phyloP scores from a whole-genome alignment of 2,797 vertebrate species.

The Chaunax sp. region DNA sequence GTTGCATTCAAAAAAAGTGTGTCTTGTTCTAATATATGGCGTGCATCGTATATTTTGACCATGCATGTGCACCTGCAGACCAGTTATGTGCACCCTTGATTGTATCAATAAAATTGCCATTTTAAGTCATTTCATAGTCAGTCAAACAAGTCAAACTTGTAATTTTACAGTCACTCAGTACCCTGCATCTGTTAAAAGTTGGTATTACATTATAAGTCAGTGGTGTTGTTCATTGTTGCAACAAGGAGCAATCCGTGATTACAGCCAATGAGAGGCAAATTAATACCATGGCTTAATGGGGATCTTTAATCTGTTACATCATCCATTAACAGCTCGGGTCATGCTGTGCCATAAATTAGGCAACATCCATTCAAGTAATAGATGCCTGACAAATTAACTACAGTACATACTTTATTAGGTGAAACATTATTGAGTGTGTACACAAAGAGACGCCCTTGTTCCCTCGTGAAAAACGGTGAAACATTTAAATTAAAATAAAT shows the following conservation, averaged over 20 bases:
- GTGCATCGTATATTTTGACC: too few relatives aligned
- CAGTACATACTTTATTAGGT: background rate
- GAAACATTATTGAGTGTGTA: background rate
- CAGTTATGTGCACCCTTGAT: too few relatives aligned
- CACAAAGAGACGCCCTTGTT: background rate
- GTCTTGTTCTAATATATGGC: too few relatives aligned
- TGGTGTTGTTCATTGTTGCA: background rate
- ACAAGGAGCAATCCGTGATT: background rate
- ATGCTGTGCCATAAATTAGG: background rate
- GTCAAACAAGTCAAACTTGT: background rate
- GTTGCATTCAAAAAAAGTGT: too few relatives aligned
- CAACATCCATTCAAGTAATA: background rate
- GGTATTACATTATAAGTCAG: background rate
- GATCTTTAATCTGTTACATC: slow-evolving; percentile 13
- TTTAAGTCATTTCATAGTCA: too few relatives aligned
- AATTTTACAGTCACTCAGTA: background rate
- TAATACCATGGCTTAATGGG: background rate
- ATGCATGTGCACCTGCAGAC: too few relatives aligned
- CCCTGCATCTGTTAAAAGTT: background rate
- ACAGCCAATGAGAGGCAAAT: slow-evolving; percentile 22
- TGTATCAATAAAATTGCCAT: too few relatives aligned
- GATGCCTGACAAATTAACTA: background rate
- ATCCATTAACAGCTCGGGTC: background rate
- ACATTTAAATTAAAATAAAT: background rate
- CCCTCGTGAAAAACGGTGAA: too few relatives aligned